Base-by-base conservation (phyloP, 2,888 invertebrate genomes). In the Xestia sexstrigata region DNA sequence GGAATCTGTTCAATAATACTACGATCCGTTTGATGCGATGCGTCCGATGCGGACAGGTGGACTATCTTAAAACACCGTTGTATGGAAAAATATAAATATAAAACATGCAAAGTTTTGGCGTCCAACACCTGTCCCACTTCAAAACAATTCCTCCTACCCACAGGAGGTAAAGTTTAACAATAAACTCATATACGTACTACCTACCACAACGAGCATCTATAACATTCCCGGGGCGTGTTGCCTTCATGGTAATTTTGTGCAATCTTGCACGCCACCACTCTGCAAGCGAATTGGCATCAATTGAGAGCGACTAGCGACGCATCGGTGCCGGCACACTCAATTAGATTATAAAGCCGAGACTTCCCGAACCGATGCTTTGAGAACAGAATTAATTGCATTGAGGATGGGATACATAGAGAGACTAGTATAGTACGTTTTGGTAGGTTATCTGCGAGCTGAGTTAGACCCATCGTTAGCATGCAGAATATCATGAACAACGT, bases 251-350 rank as follows among this genome's bases (percentile, higher is more conserved):
- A 82, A 80, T 81, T 84, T 82, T 72, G 78, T 82, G 78, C 84
- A 87, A 76, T 76, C 73, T 76, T 76, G 77, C 80, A 77, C 75
- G 62, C 69, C 60, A 82, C 70, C 49, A 73, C 60, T 70, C 42
- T 79, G 78, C 76, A 68, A 74, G 63, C 67, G 81, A 87, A 87
- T 87, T 87, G 85, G 42, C 63, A 80, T 69, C 87, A 84, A 84
- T 84, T 84, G 75, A 70, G 70, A 65, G 49, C 70, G 58, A 73
- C 39, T 68, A 35, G 67, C 67, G 45, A 85, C 67, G 81, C 66
- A 62, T 84, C 39, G 55, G 72, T 67, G 58, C 70, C 72, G 75
- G 26, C 47, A 63, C 72, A 73, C 72, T 84, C 87, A 75, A 84
- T 84, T 84, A 65, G 66, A 75, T 65, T 84, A 84, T 84, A 84